Evolutionary conservation across 2,797 vertebrate genomes (phyloP).

Genomic region (Graptemys geographica): DNA sequence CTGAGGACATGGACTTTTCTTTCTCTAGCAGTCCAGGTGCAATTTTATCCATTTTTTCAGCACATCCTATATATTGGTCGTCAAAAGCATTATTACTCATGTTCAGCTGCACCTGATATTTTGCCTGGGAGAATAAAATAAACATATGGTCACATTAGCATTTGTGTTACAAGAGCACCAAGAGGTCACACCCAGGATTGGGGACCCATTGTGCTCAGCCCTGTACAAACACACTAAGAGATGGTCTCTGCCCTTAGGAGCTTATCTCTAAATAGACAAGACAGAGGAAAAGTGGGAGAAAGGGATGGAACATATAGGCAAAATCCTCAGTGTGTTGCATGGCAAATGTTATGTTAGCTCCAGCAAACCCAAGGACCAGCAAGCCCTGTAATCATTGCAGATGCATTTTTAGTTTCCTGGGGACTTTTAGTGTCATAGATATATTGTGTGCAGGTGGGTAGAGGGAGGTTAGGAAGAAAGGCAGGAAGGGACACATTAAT

Average conservation of each 20-base stretch:
- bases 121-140: constrained; percentile 24
- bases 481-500: no score
- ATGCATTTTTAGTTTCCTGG: accelerated
- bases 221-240: not conserved
- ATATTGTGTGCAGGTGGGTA: no score
- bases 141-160: not conserved
- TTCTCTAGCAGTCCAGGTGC: not conserved
- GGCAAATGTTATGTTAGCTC: no score
- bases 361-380: no score
- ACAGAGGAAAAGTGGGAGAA: no score
- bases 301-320: no score
- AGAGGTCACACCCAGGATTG: not conserved
- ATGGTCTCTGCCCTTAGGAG: not conserved
- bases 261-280: not conserved
- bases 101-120: constrained; percentile 46
- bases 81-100: constrained; percentile 70
- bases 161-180: not conserved
- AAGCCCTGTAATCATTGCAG: accelerated
- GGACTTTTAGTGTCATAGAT: no score
- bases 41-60: constrained; percentile 50
- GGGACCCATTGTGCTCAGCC: no score
- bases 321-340: no score
- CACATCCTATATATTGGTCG: constrained; percentile 72
- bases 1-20: no score
- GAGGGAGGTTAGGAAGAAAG: no score